phyloP scores from a whole-genome alignment of 2,113 vertebrate genomes.

The Psittacula cyanocephala region DNA sequence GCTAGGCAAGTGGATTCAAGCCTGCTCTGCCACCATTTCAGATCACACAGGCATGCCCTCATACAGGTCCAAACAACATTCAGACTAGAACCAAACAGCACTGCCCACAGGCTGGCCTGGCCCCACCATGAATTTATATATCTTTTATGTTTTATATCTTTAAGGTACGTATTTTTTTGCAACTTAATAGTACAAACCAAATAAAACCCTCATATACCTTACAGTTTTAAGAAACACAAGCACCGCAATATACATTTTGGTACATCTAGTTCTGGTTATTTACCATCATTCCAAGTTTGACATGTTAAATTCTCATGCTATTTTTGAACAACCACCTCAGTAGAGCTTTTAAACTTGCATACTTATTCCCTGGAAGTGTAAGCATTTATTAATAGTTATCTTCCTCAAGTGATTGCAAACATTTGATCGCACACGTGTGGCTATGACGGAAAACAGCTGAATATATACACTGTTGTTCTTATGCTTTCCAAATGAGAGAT shows the following conservation, averaged over 20 bases:
- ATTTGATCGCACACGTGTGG: neutral
- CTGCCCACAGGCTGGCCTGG: neutral
- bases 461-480: neutral
- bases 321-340: neutral
- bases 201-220: neutral
- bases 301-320: neutral
- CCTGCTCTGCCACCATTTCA: neutral
- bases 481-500: neutral
- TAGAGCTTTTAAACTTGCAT: neutral
- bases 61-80: neutral
- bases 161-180: neutral
- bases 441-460: neutral
- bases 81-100: neutral
- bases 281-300: neutral
- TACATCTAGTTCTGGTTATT: neutral
- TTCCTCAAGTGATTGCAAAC: neutral
- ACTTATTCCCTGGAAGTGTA: neutral
- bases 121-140: neutral
- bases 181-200: neutral
- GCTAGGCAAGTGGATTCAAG: neutral
- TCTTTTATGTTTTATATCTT: neutral
- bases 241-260: neutral
- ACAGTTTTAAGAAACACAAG: neutral
- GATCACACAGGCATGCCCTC: neutral
- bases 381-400: neutral